Conservation (phyloP, 2,888 invertebrate species). For the Andrena hattorfiana region DNA sequence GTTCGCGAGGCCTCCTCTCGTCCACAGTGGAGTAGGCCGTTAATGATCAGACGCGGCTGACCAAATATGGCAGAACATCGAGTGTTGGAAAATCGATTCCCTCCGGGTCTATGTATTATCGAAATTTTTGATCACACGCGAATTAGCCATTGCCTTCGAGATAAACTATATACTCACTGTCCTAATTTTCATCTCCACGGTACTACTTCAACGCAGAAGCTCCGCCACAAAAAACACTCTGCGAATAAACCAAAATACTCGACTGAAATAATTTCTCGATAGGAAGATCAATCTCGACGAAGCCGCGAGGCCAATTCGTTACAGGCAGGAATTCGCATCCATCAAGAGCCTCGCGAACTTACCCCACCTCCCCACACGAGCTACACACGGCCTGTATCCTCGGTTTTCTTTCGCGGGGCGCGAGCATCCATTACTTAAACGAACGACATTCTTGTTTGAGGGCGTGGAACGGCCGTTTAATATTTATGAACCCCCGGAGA, state of each 20-base stretch:
- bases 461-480: constrained; percentile 34
- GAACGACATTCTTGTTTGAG: constrained; percentile 42
- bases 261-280: constrained; percentile 26
- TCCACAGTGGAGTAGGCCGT: constrained; percentile 23
- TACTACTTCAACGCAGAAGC: not conserved
- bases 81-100: not conserved
- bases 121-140: not conserved
- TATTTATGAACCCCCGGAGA: constrained; percentile 42
- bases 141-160: not conserved
- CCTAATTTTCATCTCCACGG: no score
- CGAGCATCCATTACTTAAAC: constrained; percentile 54
- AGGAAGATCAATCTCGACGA: constrained; percentile 24
- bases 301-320: constrained; percentile 29
- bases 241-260: not conserved
- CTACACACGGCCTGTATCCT: not conserved
- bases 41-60: constrained; percentile 26
- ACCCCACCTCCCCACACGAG: not conserved
- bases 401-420: constrained; percentile 3
- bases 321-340: constrained; percentile 38
- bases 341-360: constrained; percentile 20
- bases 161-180: not conserved
- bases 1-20: not conserved
- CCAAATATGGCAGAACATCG: not conserved
- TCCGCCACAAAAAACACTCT: not conserved
- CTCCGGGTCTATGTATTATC: not conserved